Base-by-base conservation (phyloP, 35 echinoderm and acorn worm genomes). In the Ophioderma brevispina region DNA sequence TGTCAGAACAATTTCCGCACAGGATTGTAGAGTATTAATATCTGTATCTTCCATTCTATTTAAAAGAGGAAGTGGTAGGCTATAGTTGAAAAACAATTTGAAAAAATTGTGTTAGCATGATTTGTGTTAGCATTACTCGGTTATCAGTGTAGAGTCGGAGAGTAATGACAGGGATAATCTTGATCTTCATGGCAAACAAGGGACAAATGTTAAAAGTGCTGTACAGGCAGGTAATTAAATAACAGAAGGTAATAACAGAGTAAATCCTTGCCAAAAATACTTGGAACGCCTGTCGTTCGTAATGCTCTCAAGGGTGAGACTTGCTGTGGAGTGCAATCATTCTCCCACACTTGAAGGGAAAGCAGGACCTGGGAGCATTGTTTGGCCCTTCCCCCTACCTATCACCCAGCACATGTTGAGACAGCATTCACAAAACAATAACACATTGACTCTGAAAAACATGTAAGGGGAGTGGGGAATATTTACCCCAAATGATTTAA, bases 181-280 rank as follows among this genome's bases (percentile, higher is more conserved):
- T 19, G 25, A 39, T 17, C 52, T 96, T 6, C 94, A 90, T 36
- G 90, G 90, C 23, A 85, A 92, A 6, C 94, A 96, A 77, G 19
- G 76, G 33, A 40, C 80, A 39, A 81, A 92, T 14, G 77, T 96
- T 28, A 41, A 96, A 86, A 87, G 89, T 90, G 90, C 90, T 81
- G 87, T 96, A 0, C 52, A 52, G 35, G 50, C 35, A 86, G 94
- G 94, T 96, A 90, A 37, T 28, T 79, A 13, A 32, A 79, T 34
- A 79, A 31, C 2, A 2, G 4, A 31, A 30, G 1, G 8, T 21
- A 8, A 52, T 52, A 8, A 52, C 8, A 8, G 8, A 8, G 21
- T 52, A 11, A 52, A 21, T 52, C 8, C 46, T 11, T 11, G 21
- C 46, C 46, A 52, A 52, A 52, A n/a, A n/a, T n/a, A n/a, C n/a